phyloP scores from a whole-genome alignment of 2,113 vertebrate genomes.

The Falcunculus frontatus region DNA sequence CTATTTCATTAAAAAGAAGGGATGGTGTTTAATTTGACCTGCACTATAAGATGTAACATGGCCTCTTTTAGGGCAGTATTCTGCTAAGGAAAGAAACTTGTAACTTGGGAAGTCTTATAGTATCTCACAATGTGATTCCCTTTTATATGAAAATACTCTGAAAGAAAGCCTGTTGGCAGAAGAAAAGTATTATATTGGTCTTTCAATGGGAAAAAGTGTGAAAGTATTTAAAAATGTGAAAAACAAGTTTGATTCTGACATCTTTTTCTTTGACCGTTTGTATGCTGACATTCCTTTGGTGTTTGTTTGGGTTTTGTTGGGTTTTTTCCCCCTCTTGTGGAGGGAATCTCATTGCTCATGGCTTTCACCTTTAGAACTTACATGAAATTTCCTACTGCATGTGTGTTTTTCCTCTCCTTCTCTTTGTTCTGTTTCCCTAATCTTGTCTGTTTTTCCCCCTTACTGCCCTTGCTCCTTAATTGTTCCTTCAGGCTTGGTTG shows the following conservation, averaged over 20 bases:
- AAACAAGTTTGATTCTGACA: background rate
- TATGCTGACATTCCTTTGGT: background rate
- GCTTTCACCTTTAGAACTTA: background rate
- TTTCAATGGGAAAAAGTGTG: background rate
- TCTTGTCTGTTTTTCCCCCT: background rate
- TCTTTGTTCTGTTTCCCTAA: background rate
- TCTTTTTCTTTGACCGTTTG: background rate
- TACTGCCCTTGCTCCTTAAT: background rate
- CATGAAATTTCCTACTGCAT: background rate
- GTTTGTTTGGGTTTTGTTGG: background rate
- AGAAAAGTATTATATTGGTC: background rate
- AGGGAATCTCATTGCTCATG: background rate
- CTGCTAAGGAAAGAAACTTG: background rate
- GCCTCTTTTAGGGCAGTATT: background rate
- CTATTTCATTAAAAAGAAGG: background rate
- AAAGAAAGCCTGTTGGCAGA: background rate
- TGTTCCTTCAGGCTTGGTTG: slow-evolving; percentile 76
- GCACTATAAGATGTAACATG: background rate
- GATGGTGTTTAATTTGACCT: background rate
- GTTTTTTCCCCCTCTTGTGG: fast-evolving
- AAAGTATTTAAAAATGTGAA: background rate
- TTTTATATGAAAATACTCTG: background rate
- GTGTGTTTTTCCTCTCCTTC: background rate
- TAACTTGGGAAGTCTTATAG: background rate
- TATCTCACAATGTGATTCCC: background rate